phyloP scores from a whole-genome alignment of 2,113 vertebrate species.

The Sorex fumeus region DNA sequence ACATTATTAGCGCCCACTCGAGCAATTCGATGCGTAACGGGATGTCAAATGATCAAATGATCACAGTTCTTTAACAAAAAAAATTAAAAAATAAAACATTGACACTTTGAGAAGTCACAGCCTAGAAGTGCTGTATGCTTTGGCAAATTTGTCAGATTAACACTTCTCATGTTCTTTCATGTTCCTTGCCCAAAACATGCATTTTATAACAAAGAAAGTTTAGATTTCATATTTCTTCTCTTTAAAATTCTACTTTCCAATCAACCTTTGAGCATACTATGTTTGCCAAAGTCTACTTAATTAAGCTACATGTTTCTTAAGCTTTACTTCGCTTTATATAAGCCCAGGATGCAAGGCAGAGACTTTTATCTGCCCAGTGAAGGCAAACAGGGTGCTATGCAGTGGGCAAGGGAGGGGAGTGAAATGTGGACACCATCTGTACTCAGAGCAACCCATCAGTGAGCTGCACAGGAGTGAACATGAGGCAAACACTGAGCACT shows the following conservation, averaged over 20 bases:
- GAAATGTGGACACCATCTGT: not conserved
- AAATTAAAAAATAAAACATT: too few relatives aligned
- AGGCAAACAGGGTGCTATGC: too few relatives aligned
- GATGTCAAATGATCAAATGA: too few relatives aligned
- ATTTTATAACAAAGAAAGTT: not conserved
- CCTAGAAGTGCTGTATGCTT: not conserved
- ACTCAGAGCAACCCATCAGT: not conserved
- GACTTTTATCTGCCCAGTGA: not conserved
- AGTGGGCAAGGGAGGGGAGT: not conserved
- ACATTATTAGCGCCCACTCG: too few relatives aligned
- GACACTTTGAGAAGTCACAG: too few relatives aligned
- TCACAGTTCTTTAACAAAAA: too few relatives aligned
- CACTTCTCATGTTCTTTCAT: not conserved
- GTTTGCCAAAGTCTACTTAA: not conserved
- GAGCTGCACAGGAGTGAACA: constrained; percentile 33
- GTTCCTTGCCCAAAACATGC: not conserved
- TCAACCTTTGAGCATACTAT: constrained; percentile 17
- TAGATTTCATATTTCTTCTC: not conserved
- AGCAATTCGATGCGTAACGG: too few relatives aligned
- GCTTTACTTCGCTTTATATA: constrained; percentile 26
- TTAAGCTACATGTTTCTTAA: not conserved
- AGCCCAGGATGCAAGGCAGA: not conserved
- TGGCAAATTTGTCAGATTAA: constrained; percentile 6
- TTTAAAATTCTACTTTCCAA: not conserved
- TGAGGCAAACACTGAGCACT: not conserved